phyloP scores from a whole-genome alignment of 37 sponge, comb jelly and placozoan genomes.

The Oscarella lobularis region DNA sequence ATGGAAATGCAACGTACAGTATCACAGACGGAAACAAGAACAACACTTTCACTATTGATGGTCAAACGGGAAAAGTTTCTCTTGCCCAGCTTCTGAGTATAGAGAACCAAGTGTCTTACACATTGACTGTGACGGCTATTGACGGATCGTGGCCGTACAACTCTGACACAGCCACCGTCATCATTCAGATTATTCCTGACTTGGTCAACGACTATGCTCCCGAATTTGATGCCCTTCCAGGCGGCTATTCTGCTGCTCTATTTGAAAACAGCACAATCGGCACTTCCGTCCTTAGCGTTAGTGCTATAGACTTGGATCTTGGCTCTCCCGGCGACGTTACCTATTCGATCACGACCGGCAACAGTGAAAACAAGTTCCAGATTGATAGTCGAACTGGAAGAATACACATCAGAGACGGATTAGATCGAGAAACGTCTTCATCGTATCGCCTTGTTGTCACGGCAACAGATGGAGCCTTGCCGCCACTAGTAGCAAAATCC shows the following conservation, averaged over 20 bases:
- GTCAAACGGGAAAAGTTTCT: not conserved
- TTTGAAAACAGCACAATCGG: not conserved
- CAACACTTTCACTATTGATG: not conserved
- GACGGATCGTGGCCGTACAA: not conserved
- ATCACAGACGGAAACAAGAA: not conserved
- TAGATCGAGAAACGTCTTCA: not conserved
- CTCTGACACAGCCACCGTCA: not conserved
- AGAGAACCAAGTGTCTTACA: not conserved
- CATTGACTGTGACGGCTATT: not conserved
- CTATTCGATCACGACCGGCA: not conserved
- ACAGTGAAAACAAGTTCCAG: not conserved
- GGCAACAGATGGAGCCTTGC: not conserved
- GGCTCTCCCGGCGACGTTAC: not conserved
- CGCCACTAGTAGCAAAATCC: not conserved
- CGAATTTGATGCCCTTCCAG: not conserved
- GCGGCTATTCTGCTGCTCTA: not conserved
- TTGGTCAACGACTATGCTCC: not conserved
- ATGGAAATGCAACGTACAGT: not conserved
- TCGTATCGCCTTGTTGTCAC: not conserved
- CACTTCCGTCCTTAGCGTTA: not conserved
- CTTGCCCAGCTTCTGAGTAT: not conserved
- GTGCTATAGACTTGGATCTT: not conserved
- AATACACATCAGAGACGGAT: not conserved
- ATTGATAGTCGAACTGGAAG: not conserved
- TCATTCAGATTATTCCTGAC: not conserved